A percentile compares a stretch with the other conserved stretches of the same genome.
Evolutionary conservation across 2,797 vertebrate species (phyloP).

Genomic region (Neosalanx taihuensis): DNA sequence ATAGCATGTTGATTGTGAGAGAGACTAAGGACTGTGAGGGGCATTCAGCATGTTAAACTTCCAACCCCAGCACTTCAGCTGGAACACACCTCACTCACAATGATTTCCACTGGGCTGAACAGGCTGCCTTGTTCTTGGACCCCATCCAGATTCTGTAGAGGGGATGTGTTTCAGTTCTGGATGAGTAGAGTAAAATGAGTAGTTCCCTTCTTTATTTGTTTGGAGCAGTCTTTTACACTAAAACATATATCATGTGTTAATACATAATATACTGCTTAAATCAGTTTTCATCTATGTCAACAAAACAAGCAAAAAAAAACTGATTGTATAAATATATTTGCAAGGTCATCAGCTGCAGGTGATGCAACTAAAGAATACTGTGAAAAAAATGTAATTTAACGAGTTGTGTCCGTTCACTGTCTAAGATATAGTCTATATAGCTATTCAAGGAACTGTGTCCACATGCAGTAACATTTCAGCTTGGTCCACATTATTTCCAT

Average conservation of each 20-base stretch:
- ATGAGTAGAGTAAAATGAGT: slow-evolving; percentile 44
- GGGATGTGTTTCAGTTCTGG: slow-evolving; percentile 68
- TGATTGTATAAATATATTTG: background rate
- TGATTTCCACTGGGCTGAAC: slow-evolving; percentile 61
- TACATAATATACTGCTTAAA: no score
- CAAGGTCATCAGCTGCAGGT: background rate
- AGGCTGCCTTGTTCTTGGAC: slow-evolving; percentile 59
- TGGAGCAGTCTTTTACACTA: slow-evolving; percentile 16
- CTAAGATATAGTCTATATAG: slow-evolving; percentile 17
- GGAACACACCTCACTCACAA: slow-evolving; percentile 62
- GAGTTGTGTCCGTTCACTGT: slow-evolving; percentile 21
- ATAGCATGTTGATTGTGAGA: slow-evolving; percentile 55
- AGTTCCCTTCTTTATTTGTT: slow-evolving; percentile 30
- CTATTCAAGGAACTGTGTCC: slow-evolving; percentile 9
- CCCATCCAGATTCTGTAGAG: slow-evolving; percentile 70
- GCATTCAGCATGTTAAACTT: slow-evolving; percentile 52
- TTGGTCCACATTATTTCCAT: slow-evolving; percentile 26
- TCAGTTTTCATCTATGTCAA: background rate
- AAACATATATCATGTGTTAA: background rate
- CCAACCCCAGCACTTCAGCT: slow-evolving; percentile 58
- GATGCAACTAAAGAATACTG: background rate
- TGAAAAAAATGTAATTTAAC: background rate
- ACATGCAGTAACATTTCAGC: slow-evolving; percentile 19
- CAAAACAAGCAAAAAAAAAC: background rate
- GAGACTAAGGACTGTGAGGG: slow-evolving; percentile 35